Evolutionary conservation across 2,113 vertebrate genomes (phyloP).

Genomic region (Nibea albiflora): DNA sequence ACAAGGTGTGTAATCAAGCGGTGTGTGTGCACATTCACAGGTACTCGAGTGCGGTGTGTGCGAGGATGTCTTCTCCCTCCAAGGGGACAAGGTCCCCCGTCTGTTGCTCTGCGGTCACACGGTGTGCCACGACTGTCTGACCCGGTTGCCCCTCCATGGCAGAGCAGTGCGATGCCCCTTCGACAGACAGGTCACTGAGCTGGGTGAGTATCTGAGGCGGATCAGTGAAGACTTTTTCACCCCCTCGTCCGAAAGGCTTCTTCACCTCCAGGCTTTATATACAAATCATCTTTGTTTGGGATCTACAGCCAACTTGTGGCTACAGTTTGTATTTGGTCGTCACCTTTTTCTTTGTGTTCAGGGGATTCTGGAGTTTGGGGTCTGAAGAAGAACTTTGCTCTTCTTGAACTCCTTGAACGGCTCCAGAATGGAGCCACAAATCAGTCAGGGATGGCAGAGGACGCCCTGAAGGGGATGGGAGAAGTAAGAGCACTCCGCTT

Average conservation of each 20-base stretch:
- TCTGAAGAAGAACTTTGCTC: conserved; percentile 98
- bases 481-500: conserved; percentile 85
- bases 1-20: neutral
- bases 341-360: conserved; percentile 52
- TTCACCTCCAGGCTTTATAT: neutral
- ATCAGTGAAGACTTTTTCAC: too few species aligned
- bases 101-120: conserved; percentile 96
- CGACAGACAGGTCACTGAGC: conserved; percentile 95
- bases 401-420: conserved; percentile 95
- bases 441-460: conserved; percentile 91
- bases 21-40: conserved; percentile 69
- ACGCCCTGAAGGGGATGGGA: conserved; percentile 90
- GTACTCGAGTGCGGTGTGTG: conserved; percentile 98
- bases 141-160: conserved; percentile 94
- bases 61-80: conserved; percentile 97
- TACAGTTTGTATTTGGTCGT: too few species aligned
- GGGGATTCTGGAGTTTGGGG: conserved; percentile 99
- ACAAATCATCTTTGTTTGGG: too few species aligned
- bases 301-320: too few species aligned
- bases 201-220: conserved; percentile 85
- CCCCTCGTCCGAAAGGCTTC: too few species aligned
- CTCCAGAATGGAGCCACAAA: conserved; percentile 94
- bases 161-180: conserved; percentile 97
- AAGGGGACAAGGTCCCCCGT: conserved; percentile 97
- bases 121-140: conserved; percentile 97